Base-by-base conservation (phyloP, 2,888 invertebrate species). In the Caenorhabditis virilis region DNA sequence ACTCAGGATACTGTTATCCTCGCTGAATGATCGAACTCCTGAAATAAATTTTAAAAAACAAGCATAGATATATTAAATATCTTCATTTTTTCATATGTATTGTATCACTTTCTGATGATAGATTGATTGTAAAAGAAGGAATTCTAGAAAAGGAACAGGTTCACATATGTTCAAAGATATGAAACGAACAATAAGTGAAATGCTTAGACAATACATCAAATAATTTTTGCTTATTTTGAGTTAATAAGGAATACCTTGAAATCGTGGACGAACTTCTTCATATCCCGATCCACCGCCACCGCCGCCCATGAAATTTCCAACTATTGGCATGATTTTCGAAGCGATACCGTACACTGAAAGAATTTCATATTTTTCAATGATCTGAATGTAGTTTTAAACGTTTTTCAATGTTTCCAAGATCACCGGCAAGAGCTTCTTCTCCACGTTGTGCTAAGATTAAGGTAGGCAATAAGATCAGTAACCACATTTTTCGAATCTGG, bases 271-370 rank as follows among this genome's bases (percentile, higher is more conserved):
- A 41, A 66, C 48, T 33, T 66, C 65, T 23, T 58, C 55, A 22
- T 50, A 39, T 9, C 50, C 49, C 4, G 41, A 49, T 38, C 65
- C 68, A 18, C 48, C 61, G 13, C 59, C 46, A 38, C 51, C 47
- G 27, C 60, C 62, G 25, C 59, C 66, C 70, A 73, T 69, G 4
- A 73, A 57, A 47, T 69, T 68, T 1, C 66, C 63, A 35, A 68
- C 66, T 20, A 73, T 41, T 39, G 68, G 67, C 73, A 73, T 73
- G 15, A 73, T 63, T 39, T 61, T 58, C 1, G 68, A 53, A 2
- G 73, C 73, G 13, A 73, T 61, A 2, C 70, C 73, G 18, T 62
- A 62, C 25, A 73, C 73, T 73, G 30, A 54, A 72, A 49, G 9
- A 11, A 39, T 9, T 9, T 30, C 13, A 13, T 9, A 30, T 6